Conservation (phyloP, 2,113 vertebrate species). For the Salminus brasiliensis region DNA sequence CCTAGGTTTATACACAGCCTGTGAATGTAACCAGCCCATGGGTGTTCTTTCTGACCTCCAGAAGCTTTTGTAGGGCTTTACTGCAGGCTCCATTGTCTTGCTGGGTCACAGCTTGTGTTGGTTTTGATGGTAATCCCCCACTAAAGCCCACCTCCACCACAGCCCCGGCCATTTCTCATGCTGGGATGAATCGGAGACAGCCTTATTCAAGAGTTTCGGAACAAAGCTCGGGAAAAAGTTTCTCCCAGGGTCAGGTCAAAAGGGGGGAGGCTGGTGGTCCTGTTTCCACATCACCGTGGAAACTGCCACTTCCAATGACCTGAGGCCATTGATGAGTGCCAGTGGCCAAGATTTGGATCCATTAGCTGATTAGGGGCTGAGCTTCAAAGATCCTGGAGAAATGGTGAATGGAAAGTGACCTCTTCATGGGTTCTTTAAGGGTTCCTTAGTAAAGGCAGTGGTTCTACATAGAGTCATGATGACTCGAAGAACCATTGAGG, state of each 20-base stretch:
- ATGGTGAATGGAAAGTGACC: background rate
- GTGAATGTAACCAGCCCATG: background rate
- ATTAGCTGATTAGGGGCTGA: constrained; percentile 3
- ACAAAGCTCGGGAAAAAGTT: constrained; percentile 68
- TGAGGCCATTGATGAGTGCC: constrained; percentile 68
- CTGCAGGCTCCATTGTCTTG: constrained; percentile 35
- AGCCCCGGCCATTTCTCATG: constrained; percentile 66
- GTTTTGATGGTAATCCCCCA: constrained; percentile 62
- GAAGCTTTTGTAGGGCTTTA: constrained; percentile 50
- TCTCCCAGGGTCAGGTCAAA: constrained; percentile 65
- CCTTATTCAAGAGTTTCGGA: constrained; percentile 73
- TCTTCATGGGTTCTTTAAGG: background rate
- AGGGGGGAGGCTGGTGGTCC: constrained; percentile 58
- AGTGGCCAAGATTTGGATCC: background rate
- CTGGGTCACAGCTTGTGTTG: constrained; percentile 34
- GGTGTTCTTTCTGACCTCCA: background rate
- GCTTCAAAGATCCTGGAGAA: background rate
- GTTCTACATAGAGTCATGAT: background rate
- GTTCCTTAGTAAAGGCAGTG: background rate
- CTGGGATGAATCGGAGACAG: constrained; percentile 71
- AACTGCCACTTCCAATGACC: constrained; percentile 58
- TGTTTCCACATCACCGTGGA: constrained; percentile 46
- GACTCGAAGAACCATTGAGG: no score
- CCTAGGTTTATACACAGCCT: background rate
- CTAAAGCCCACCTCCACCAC: constrained; percentile 54